Base-by-base conservation (phyloP, 64 coral and sea anemone genomes). In the Orbicella faveolata region DNA sequence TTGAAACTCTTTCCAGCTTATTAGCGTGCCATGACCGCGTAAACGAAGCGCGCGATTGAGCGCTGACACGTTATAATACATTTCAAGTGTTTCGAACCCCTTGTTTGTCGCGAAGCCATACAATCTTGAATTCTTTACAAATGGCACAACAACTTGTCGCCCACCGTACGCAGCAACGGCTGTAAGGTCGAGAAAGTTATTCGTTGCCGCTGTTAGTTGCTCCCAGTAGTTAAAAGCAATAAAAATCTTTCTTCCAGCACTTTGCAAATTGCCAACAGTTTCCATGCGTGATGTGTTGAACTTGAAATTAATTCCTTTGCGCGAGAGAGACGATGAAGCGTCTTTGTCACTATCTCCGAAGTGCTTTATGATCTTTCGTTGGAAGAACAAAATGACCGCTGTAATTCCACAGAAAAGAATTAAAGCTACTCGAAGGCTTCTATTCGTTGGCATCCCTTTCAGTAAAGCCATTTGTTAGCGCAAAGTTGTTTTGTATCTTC, bases 211-310 rank as follows among this genome's bases (percentile, higher is more conserved):
- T 33, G 93, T 91, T 6, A 98, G 87, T 62, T 98, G 96, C 64
- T 98, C 96, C 75, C 94, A 98, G 92, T 95, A 98, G 23, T 80
- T 87, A 93, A 98, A 98, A 61, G 89, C 93, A 76, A 98, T 88
- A 20, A 93, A 84, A 84, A 92, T 93, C 81, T 95, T 98, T 87
- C 55, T 70, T 9, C 26, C 52, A 53, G 52, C 10, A 4, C 52
- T 53, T 4, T 53, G 4, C 52, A 53, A 53, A 53, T 53, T 53
- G 52, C 10, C 52, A 10, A 53, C 52, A 6, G 52, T 6, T 10
- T 53, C 52, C 52, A 0, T 53, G 52, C 10, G 10, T 53, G 52
- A 53, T 53, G 4, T 53, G 52, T 53, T 53, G 52, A 53, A 53
- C 52, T 30, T 30, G 0, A 10, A 10, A 53, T 53, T 10, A 6